Base-by-base conservation (phyloP, 2,113 vertebrate genomes). In the Gambusia affinis region DNA sequence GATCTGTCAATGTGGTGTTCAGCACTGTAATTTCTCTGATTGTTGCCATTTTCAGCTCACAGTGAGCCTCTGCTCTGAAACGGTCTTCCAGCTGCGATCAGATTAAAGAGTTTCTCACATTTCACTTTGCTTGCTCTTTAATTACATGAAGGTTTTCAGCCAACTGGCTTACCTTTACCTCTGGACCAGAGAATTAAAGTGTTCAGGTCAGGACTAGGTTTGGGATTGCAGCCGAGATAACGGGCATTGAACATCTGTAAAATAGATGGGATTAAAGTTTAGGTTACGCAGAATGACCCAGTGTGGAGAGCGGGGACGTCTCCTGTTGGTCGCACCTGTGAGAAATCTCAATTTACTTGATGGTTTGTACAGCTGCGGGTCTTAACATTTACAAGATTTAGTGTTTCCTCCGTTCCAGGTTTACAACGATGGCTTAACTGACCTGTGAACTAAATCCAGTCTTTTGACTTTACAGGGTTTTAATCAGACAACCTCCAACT, bases 51-150 rank as follows among this genome's bases (percentile, higher is more conserved):
- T 39, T 79, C 78, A 47, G 70, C 72, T 28, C 28, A 17, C 62
- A 35, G 63, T 29, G 35, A 12, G 57, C 69, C 70, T 67, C 62
- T 29, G 67, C 70, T 84, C 71, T 28, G 74, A 42, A 85, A 64
- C 76, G 73, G 70, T 73, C 57, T 64, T 44, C 77, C 78, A 67
- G 64, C 82, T 64, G 66, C 76, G 79, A 88, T 89, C 85, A 87
- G 81, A 89, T 86, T 31, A 66, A 12, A 35, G 31, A 19, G 62
- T 85, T 87, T 77, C 85, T 85, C 82, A 76, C 60, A 80, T 91
- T 92, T 88, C 87, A 83, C 91, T 89, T 81, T 81, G 67, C 78
- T 83, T 81, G 80, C 75, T 66, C 81, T 87, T 87, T 92, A 90
- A 90, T 91, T 89, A 88, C 81, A 89, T 92, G 80, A 89, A 85